Percentiles rank a stretch among this genome's conserved stretches.
Conservation (phyloP, 1,140 invertebrate species). For the Caenorhabditis inopinata region DNA sequence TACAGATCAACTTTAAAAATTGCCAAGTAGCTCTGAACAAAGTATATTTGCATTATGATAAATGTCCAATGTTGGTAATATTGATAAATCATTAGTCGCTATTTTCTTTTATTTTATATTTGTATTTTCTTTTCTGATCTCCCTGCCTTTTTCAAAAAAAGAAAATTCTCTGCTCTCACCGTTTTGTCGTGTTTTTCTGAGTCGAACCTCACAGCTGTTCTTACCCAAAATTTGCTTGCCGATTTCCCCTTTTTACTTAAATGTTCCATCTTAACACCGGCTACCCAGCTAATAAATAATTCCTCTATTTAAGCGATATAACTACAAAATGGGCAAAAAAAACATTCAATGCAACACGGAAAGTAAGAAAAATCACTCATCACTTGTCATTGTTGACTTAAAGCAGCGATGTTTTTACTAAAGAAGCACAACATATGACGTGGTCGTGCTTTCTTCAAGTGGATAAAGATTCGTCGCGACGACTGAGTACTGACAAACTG, state of each 20-base stretch:
- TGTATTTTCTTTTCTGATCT: background rate
- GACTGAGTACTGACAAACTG: slow-evolving; percentile 4
- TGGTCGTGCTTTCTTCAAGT: slow-evolving; percentile 30
- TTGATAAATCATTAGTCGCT: no score
- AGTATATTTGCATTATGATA: no score
- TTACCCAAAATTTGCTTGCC: no score
- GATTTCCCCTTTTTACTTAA: no score
- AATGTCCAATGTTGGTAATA: no score
- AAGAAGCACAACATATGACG: slow-evolving; percentile 30
- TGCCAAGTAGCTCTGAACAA: no score
- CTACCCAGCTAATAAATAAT: no score
- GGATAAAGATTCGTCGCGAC: background rate
- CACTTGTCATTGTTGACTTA: slow-evolving; percentile 12
- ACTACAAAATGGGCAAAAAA: no score
- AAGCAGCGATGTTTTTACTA: slow-evolving; percentile 27
- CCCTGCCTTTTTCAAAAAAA: background rate
- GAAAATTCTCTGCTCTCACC: background rate
- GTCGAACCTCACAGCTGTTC: background rate
- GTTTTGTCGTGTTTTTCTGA: background rate
- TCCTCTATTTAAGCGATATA: no score
- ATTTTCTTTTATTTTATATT: no score
- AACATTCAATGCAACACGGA: slow-evolving; percentile 5
- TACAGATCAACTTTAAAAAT: no score
- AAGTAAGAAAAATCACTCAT: slow-evolving; percentile 25
- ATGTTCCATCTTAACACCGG: no score